Conservation (phyloP, 2,113 vertebrate species). For the Tinamus guttatus region DNA sequence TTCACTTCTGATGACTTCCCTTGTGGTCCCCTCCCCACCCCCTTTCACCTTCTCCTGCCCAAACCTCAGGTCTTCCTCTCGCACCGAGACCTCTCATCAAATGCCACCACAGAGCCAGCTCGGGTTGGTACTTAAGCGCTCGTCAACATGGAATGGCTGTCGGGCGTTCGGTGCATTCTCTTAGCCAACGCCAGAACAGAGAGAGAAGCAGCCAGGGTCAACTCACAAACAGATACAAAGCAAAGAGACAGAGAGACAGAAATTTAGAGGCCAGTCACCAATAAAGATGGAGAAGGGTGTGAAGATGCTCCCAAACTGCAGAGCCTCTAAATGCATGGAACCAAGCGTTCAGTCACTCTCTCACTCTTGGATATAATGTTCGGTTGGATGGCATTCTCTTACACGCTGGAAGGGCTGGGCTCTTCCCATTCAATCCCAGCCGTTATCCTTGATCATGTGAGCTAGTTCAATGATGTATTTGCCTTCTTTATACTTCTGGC, state of each 20-base stretch:
- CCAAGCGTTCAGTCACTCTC: slow-evolving; percentile 84
- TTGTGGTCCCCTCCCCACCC: slow-evolving; percentile 2
- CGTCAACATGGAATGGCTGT: slow-evolving; percentile 54
- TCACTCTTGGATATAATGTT: slow-evolving; percentile 82
- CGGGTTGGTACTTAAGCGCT: not conserved
- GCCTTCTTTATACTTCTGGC: slow-evolving; percentile 99
- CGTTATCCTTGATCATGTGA: slow-evolving; percentile 99
- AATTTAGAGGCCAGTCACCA: slow-evolving; percentile 83
- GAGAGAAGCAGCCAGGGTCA: slow-evolving; percentile 81
- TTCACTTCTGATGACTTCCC: not conserved
- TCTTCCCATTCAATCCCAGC: slow-evolving; percentile 89
- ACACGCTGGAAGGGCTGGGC: slow-evolving; percentile 63
- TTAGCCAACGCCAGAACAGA: slow-evolving; percentile 80
- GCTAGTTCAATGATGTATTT: slow-evolving; percentile 99
- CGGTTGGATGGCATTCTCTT: slow-evolving; percentile 76
- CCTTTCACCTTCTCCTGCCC: slow-evolving; percentile 55
- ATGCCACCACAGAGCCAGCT: slow-evolving; percentile 24
- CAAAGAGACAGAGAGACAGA: slow-evolving; percentile 86
- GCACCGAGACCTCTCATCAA: slow-evolving; percentile 9
- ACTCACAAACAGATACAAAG: slow-evolving; percentile 86
- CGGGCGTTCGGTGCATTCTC: slow-evolving; percentile 63
- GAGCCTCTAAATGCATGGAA: slow-evolving; percentile 83
- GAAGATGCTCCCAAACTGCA: slow-evolving; percentile 77
- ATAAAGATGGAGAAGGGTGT: slow-evolving; percentile 79
- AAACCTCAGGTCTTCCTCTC: slow-evolving; percentile 1